Conservation (phyloP, 2,888 invertebrate genomes). For the Tenthredo livida region DNA sequence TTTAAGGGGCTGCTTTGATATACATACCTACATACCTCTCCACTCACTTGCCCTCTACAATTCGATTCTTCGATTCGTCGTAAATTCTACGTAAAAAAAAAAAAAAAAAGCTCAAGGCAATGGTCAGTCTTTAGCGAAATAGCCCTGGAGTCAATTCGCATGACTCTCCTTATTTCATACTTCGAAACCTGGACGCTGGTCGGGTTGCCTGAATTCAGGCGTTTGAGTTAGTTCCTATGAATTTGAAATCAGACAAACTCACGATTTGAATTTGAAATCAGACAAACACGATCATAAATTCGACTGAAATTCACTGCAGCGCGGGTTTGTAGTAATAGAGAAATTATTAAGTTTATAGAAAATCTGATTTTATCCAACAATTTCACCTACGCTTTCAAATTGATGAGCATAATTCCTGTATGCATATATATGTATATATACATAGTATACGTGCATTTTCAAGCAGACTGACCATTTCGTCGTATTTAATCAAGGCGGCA, state of each 20-base stretch:
- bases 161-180: background rate
- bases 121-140: background rate
- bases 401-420: background rate
- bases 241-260: too few relatives aligned
- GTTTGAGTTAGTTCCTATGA: background rate
- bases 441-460: background rate
- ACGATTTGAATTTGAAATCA: too few relatives aligned
- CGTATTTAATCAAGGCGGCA: background rate
- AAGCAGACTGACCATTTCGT: background rate
- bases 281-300: too few relatives aligned
- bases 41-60: background rate
- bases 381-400: background rate
- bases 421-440: too few relatives aligned
- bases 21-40: background rate
- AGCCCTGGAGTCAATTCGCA: background rate
- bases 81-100: constrained; percentile 19
- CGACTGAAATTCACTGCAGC: background rate
- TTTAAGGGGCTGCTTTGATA: background rate
- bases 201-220: constrained; percentile 23
- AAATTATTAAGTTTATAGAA: background rate
- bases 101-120: background rate
- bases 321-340: background rate
- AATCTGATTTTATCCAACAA: too few relatives aligned
- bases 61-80: constrained; percentile 20
- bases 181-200: background rate